Conservation (phyloP, 2,888 invertebrate genomes). For the Chalcis sispes region DNA sequence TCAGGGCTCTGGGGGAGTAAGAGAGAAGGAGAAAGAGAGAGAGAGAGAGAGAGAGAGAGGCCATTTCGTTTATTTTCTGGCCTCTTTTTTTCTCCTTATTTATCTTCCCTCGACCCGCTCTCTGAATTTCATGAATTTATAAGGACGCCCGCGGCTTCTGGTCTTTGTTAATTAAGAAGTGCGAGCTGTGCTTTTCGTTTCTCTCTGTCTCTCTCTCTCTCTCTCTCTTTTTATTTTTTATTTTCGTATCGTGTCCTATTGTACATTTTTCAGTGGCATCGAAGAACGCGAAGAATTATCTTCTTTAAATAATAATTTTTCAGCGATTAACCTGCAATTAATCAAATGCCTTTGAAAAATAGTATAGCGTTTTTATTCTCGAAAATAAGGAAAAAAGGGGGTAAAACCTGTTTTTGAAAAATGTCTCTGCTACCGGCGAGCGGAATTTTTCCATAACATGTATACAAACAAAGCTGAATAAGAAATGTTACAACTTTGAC, state of each 20-base stretch:
- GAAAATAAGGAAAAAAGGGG: too few species aligned
- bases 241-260: neutral
- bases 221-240: neutral
- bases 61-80: neutral
- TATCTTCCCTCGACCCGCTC: slow-evolving; percentile 22
- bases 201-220: too few species aligned
- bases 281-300: slow-evolving; percentile 9
- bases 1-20: neutral
- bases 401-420: neutral
- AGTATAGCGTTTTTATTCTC: neutral
- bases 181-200: neutral
- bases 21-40: too few species aligned
- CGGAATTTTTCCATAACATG: too few species aligned
- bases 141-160: slow-evolving; percentile 43
- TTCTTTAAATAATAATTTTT: slow-evolving; percentile 50
- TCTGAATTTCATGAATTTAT: slow-evolving; percentile 55
- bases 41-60: neutral
- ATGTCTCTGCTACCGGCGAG: too few species aligned
- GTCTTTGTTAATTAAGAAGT: slow-evolving; percentile 54
- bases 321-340: slow-evolving; percentile 8
- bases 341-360: slow-evolving; percentile 21
- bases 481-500: too few species aligned
- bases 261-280: slow-evolving; percentile 20
- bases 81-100: slow-evolving; percentile 4
- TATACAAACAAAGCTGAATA: neutral